Evolutionary conservation across 2,797 vertebrate species (phyloP).

Genomic region (Cryptoblepharus egeriae): DNA sequence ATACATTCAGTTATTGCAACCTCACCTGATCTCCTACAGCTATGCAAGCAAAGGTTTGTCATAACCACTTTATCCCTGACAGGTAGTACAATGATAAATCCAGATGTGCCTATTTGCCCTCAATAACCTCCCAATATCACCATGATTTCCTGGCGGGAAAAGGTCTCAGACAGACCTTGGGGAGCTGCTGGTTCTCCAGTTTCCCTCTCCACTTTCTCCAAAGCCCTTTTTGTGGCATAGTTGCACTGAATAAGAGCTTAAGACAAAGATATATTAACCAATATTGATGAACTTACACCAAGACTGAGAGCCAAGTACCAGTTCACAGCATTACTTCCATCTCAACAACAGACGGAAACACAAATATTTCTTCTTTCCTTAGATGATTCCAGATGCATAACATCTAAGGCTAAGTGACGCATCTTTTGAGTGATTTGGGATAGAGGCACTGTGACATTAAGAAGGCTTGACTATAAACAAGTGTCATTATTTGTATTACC

Average conservation of each 20-base stretch:
- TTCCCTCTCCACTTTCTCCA: too few relatives aligned
- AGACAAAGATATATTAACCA: background rate
- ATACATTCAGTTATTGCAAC: background rate
- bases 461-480: too few relatives aligned
- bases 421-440: background rate
- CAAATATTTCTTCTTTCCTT: background rate
- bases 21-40: background rate
- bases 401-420: too few relatives aligned
- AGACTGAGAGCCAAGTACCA: too few relatives aligned
- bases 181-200: background rate
- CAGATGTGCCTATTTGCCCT: background rate
- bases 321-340: background rate
- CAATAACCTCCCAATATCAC: background rate
- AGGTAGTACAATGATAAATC: background rate
- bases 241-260: background rate
- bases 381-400: too few relatives aligned
- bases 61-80: background rate
- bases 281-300: background rate
- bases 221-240: background rate
- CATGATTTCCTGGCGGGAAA: background rate
- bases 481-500: too few relatives aligned
- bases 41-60: background rate
- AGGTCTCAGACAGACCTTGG: background rate
- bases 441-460: too few relatives aligned
- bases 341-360: background rate